Conservation (phyloP, 1,140 invertebrate genomes). For the Trichomalopsis sarcophagae region DNA sequence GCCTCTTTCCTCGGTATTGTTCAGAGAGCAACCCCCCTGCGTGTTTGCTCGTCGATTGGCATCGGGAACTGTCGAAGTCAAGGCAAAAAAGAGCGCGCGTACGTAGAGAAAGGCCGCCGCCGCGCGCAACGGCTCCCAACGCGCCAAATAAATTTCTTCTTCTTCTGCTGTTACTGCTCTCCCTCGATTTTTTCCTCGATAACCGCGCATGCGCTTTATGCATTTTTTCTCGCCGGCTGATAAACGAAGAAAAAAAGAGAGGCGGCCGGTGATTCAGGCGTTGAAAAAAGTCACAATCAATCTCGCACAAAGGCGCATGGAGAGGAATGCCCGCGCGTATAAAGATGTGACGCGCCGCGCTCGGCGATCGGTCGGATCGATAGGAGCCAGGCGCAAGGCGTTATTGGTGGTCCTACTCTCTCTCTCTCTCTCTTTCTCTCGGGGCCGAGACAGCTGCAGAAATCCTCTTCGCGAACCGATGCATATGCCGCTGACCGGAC, state of each 20-base stretch:
- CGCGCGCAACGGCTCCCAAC: not conserved
- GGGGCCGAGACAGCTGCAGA: not conserved
- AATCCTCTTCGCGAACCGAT: not conserved
- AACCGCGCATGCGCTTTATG: not conserved
- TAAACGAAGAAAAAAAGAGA: not conserved
- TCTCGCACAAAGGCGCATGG: not conserved
- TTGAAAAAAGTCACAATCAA: not conserved
- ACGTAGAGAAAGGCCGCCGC: not conserved
- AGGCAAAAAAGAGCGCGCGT: slow-evolving; percentile 28
- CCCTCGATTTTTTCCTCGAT: slow-evolving; percentile 1
- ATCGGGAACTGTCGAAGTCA: slow-evolving; percentile 57
- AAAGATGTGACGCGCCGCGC: not conserved
- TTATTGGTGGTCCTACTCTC: not conserved
- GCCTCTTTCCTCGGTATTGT: slow-evolving; percentile 56
- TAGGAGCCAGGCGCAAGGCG: not conserved
- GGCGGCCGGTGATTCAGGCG: not conserved
- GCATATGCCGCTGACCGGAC: not conserved
- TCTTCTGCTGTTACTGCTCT: too few relatives aligned
- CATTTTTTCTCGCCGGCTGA: not conserved
- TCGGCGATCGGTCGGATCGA: not conserved
- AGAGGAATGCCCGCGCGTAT: not conserved
- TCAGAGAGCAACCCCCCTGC: slow-evolving; percentile 30
- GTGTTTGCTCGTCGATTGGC: slow-evolving; percentile 52
- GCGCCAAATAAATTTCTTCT: not conserved
- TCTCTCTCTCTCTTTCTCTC: not conserved